Evolutionary conservation across 1,140 invertebrate genomes (phyloP), one percentile per base, ranked within the genome.

Genomic region (Drosophila nannoptera): DNA sequence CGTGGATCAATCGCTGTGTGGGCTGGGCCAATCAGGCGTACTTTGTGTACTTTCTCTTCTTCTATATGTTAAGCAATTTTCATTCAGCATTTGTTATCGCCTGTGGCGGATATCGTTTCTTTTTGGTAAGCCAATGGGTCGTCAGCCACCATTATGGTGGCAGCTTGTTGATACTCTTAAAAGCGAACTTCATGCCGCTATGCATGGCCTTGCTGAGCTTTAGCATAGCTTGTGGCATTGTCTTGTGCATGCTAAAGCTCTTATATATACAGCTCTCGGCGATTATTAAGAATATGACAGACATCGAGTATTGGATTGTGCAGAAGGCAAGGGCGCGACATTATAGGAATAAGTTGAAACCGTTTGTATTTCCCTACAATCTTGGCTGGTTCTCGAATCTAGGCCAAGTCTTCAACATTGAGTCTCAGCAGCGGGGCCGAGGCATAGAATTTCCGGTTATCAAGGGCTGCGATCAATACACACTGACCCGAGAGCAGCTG

Each of bases 241-340:
- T 97, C 2, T 86, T 98, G 16, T 96, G 97, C 61, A 95, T 98
- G 7, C 94, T 96, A 22, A 94, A 96, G 90, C 90, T 99, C 11
- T 91, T 99, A 4, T 94, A 93, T 80, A 93, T 97, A 73, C 97
- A 99, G 92, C 94, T 96, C 31, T 92, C 93, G 77, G 92, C 93
- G 52, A 94, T 99, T 64, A 59, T 96, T 0, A 92, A 92, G 76
- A 99, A 99, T 91, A 92, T 93, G 87, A 99, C 98, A 0, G 96
- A 94, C 14, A 97, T 99, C 63, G 98, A 99, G 92, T 94, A 95
- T 59, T 99, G 97, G 96, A 99, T 99, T 74, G 73, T 96, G 35
- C 93, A 95, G 81, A 97, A 97, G 90, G 96, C 96, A 0, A 86
- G 90, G 5, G 91, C 92, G 83, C 89, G 95, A 68, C 90, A 94